These are phyloP conservation scores for Carollia perspicillata DNA, from an alignment of 2,113 vertebrate genomes.

Conservation along the genomic window DNA sequence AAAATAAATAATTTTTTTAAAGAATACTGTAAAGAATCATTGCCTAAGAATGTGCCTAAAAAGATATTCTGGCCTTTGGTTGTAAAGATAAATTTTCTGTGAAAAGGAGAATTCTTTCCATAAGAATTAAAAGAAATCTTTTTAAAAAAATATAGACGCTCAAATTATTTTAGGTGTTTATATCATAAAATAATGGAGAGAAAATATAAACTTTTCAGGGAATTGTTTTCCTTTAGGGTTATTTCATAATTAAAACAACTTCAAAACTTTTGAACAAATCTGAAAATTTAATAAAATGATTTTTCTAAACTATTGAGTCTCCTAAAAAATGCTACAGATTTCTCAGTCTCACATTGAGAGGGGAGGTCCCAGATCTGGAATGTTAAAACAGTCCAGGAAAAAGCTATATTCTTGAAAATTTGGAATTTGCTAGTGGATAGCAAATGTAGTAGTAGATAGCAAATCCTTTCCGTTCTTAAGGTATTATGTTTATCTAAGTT, in stretches of 20 bases:
- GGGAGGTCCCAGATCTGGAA: background rate
- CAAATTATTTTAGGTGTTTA: conserved; percentile 18
- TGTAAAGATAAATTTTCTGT: too few relatives aligned
- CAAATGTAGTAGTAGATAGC: too few relatives aligned
- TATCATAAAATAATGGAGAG: background rate
- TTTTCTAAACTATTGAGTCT: background rate
- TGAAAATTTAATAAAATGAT: conserved; percentile 3
- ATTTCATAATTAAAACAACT: background rate
- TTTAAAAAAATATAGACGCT: background rate
- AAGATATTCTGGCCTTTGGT: too few relatives aligned
- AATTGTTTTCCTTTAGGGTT: background rate
- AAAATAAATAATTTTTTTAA: too few relatives aligned
- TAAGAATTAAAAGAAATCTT: background rate
- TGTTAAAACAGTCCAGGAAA: background rate
- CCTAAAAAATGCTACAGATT: background rate
- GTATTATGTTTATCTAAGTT: background rate
- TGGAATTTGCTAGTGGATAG: background rate
- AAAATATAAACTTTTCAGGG: background rate
- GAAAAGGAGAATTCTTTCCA: background rate
- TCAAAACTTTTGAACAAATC: background rate
- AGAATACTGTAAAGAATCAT: too few relatives aligned
- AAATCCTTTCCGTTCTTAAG: background rate
- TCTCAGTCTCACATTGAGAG: background rate
- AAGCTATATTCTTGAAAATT: background rate
- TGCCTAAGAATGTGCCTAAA: too few relatives aligned